Conservation (phyloP, 2,888 invertebrate genomes). For the Pilophorus perplexus region DNA sequence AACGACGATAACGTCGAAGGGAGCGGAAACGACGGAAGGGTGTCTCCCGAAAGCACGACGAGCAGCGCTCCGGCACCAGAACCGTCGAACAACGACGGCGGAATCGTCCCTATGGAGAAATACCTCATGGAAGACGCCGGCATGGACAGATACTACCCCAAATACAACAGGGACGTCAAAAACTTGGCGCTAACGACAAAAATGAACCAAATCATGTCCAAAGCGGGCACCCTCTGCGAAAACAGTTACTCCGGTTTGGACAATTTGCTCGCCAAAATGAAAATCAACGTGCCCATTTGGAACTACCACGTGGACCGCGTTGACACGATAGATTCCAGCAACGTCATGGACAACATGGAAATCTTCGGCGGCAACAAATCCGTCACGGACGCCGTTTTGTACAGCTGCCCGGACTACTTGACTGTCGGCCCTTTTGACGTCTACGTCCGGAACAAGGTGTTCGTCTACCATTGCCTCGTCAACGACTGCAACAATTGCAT, state of each 20-base stretch:
- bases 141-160: constrained; percentile 6
- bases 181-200: constrained; percentile 3
- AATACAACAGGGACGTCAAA: not conserved
- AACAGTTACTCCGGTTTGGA: constrained; percentile 20
- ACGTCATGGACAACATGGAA: constrained; percentile 33
- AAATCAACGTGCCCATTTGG: constrained; percentile 30
- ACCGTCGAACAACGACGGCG: not conserved
- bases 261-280: constrained; percentile 21
- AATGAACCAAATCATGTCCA: constrained; percentile 20
- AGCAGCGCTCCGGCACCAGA: constrained; percentile 6
- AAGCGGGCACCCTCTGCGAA: not conserved
- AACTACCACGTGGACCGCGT: constrained; percentile 30
- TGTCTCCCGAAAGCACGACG: not conserved
- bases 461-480: constrained; percentile 29
- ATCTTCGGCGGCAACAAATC: constrained; percentile 28
- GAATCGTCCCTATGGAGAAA: constrained; percentile 17
- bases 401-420: constrained; percentile 19
- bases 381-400: constrained; percentile 18
- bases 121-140: constrained; percentile 23
- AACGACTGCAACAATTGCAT: constrained; percentile 28
- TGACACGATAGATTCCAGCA: constrained; percentile 24
- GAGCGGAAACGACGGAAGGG: not conserved
- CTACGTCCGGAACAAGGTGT: constrained; percentile 26
- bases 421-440: constrained; percentile 25
- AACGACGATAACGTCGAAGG: not conserved